phyloP scores from a whole-genome alignment of 2,888 invertebrate genomes.

The Amblyjoppa fuscipennis region DNA sequence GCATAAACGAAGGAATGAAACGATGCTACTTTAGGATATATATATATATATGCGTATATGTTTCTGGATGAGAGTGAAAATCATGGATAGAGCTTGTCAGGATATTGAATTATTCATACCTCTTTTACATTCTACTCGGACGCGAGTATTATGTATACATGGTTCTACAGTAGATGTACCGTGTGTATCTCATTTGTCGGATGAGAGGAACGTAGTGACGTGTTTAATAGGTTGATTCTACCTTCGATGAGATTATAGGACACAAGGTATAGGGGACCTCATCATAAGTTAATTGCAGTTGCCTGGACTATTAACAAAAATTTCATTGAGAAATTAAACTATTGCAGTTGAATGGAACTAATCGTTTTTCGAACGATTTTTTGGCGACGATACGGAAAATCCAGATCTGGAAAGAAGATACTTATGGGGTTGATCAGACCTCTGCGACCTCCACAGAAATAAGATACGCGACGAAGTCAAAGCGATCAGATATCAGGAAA shows the following conservation, averaged over 20 bases:
- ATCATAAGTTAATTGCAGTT: not conserved
- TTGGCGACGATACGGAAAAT: not conserved
- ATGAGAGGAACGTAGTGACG: constrained; percentile 25
- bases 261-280: constrained; percentile 2
- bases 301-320: not conserved
- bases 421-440: no score
- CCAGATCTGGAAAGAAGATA: not conserved
- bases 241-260: constrained; percentile 10
- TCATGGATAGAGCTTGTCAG: constrained; percentile 58
- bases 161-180: constrained; percentile 5
- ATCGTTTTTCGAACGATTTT: not conserved
- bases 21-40: not conserved
- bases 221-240: constrained; percentile 38
- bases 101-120: constrained; percentile 66
- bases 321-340: not conserved
- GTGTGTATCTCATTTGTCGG: constrained; percentile 40
- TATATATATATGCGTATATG: constrained; percentile 14
- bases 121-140: constrained; percentile 53
- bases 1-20: constrained; percentile 35
- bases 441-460: not conserved
- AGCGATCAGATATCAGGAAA: not conserved
- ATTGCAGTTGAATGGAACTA: not conserved
- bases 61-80: constrained; percentile 30
- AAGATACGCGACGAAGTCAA: not conserved
- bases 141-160: constrained; percentile 25